Conservation (phyloP, 2,113 vertebrate genomes). For the Vulpes lagopus region DNA sequence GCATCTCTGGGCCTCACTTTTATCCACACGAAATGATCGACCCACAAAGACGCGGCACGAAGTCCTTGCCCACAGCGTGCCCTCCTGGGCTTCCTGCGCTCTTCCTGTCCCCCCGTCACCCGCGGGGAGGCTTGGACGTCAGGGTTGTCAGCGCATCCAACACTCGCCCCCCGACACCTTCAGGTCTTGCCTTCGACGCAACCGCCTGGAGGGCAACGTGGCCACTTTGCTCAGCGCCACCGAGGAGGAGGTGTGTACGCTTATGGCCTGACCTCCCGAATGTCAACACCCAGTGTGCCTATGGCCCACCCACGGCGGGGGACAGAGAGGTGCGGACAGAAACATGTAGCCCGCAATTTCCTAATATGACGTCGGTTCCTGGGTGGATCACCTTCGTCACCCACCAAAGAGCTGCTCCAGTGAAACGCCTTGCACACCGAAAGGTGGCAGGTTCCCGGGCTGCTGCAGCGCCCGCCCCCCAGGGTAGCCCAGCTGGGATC, state of each 20-base stretch:
- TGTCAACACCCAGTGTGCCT: neutral
- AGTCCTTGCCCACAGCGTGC: neutral
- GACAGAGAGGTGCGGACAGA: too few species aligned
- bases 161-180: neutral
- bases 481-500: too few species aligned
- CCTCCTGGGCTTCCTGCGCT: accelerated
- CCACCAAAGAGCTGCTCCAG: neutral
- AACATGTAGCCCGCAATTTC: too few species aligned
- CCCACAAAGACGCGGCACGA: neutral
- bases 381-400: constrained; percentile 38
- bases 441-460: neutral
- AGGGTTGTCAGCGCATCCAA: neutral
- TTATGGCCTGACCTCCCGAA: neutral
- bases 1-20: neutral
- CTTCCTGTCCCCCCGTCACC: neutral
- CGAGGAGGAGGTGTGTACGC: too few species aligned
- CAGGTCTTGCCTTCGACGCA: neutral
- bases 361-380: neutral
- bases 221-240: neutral
- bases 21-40: neutral
- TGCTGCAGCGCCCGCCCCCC: too few species aligned
- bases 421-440: neutral
- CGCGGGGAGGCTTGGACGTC: neutral
- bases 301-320: too few species aligned
- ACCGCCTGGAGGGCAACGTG: neutral